These are phyloP conservation scores for Thunnus thynnus DNA, from an alignment of 2,113 vertebrate species.

Conservation along the genomic window DNA sequence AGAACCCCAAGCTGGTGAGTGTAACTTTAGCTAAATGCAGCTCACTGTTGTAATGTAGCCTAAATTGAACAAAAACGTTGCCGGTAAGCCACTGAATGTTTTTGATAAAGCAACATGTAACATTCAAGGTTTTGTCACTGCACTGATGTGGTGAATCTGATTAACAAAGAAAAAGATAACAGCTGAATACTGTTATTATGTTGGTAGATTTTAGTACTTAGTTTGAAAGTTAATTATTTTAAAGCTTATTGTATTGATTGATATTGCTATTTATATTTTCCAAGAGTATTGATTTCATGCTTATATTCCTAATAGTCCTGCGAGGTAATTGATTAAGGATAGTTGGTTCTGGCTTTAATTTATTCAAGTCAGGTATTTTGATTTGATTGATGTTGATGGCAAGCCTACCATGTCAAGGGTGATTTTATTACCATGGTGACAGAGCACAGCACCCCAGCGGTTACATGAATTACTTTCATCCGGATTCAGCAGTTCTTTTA, in stretches of 20 bases:
- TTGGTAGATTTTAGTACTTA: background rate
- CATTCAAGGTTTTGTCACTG: too few relatives aligned
- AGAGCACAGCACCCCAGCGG: background rate
- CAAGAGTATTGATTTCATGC: background rate
- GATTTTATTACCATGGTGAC: too few relatives aligned
- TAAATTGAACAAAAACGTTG: too few relatives aligned
- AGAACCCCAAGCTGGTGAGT: too few relatives aligned
- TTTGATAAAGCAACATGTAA: too few relatives aligned
- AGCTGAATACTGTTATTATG: too few relatives aligned
- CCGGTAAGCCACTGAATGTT: too few relatives aligned
- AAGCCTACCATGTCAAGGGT: background rate
- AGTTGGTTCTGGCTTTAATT: background rate
- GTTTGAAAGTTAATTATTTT: conserved; percentile 5
- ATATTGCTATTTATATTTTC: background rate
- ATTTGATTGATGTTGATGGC: background rate
- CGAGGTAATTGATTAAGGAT: conserved; percentile 5
- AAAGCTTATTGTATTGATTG: conserved; percentile 1
- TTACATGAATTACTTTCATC: background rate
- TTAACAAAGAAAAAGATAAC: too few relatives aligned
- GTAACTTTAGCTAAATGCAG: too few relatives aligned
- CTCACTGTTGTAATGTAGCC: too few relatives aligned
- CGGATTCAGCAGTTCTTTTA: background rate
- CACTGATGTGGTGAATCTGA: too few relatives aligned
- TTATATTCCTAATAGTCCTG: background rate
- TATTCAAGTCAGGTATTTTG: background rate